phyloP scores from a whole-genome alignment of 2,113 vertebrate species.

The Oreocharis arfaki region DNA sequence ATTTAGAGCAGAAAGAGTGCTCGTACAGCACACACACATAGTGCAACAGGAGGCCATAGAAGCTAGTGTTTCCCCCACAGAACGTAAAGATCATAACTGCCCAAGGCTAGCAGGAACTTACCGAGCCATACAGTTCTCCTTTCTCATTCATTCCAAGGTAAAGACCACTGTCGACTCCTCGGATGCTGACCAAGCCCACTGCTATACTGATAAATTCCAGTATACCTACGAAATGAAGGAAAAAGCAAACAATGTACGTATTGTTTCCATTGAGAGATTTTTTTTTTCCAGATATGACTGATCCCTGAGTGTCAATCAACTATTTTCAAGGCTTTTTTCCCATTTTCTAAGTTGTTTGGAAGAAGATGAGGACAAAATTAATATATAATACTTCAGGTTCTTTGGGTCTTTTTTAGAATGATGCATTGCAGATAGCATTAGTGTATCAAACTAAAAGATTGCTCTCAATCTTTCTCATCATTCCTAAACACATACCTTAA shows the following conservation, averaged over 20 bases:
- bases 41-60: not conserved
- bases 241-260: constrained; percentile 27
- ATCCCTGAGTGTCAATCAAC: not conserved
- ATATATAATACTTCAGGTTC: not conserved
- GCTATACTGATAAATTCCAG: constrained; percentile 99
- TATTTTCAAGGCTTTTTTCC: not conserved
- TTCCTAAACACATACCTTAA: not conserved
- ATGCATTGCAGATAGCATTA: not conserved
- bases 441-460: not conserved
- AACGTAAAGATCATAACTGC: not conserved
- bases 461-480: not conserved
- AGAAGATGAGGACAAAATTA: not conserved
- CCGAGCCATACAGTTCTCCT: constrained; percentile 93
- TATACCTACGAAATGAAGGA: constrained; percentile 80
- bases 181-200: constrained; percentile 97
- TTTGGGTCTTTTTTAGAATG: not conserved
- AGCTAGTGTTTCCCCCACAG: not conserved
- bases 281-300: not conserved
- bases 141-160: constrained; percentile 97
- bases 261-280: not conserved
- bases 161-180: constrained; percentile 96
- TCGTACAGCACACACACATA: not conserved
- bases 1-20: not conserved
- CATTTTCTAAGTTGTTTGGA: not conserved
- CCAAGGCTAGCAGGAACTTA: constrained; percentile 72